Evolutionary conservation across 2,113 vertebrate species (phyloP), one percentile per base, ranked within the genome.

Genomic region (Lepidothrix coronata): DNA sequence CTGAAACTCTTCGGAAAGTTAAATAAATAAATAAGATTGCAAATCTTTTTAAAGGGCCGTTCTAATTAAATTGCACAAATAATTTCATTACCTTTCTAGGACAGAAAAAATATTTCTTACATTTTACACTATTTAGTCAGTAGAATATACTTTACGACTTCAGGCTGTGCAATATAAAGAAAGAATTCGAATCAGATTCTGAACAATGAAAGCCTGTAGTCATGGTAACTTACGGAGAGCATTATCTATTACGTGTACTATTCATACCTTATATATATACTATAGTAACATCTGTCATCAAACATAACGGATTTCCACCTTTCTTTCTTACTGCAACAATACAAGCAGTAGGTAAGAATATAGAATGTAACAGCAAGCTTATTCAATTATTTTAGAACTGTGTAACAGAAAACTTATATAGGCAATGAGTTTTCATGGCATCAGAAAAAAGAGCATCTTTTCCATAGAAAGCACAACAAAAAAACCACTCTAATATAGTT

Each of bases 401-500:
- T 62, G 80, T 20, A 91, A 85, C 20, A 83, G 30, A 44, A 89
- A 91, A 52, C 18, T 39, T 8, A 31, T 7, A 68, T 33, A 75
- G 58, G 18, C 7, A 88, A 63, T 91, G 7, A 75, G 30, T 28
- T 94, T 68, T 90, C 58, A 83, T 63, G 55, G 15, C 17, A 76
- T 73, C 86, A 93, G 59, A 94, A 31, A n/a, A 80, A 51, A 91
- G 12, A 1, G 6, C 41, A 9, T 52, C 61, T 90, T 52, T 84
- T 88, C 41, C 7, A 6, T 3, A 74, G n/a, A 87, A 91, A 94
- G 52, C 9, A 57, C 23, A 78, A 7, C 3, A 27, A 63, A 92
- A 77, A 54, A 1, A 0, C 13, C 31, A 22, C 9, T 6, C 5
- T 55, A 59, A 61, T 25, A 63, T 0, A 39, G 17, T 55, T 46